Evolutionary conservation across 1,140 invertebrate species (phyloP).

Genomic region (Nymphalis io): DNA sequence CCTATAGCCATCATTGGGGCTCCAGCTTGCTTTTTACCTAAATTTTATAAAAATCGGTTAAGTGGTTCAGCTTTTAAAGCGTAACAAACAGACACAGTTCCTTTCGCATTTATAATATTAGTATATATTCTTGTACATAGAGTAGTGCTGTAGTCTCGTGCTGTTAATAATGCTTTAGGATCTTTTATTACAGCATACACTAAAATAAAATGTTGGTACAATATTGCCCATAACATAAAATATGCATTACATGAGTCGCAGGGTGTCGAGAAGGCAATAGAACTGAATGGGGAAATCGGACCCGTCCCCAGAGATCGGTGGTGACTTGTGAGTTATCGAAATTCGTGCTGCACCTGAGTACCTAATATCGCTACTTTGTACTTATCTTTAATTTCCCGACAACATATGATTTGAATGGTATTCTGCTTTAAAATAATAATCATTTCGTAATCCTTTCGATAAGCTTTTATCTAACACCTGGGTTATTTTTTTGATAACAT

Average conservation of each 20-base stretch:
- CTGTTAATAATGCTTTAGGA: neutral
- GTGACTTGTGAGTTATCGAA: slow-evolving; percentile 4
- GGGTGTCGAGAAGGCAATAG: neutral
- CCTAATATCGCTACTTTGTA: slow-evolving; percentile 6
- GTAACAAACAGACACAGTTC: too few relatives aligned
- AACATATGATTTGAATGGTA: slow-evolving; percentile 3
- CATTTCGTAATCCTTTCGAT: slow-evolving; percentile 13
- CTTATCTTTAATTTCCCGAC: neutral
- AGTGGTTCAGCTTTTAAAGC: too few relatives aligned
- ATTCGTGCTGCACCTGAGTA: slow-evolving; percentile 10
- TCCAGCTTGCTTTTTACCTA: too few relatives aligned
- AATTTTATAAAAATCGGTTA: too few relatives aligned
- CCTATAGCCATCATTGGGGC: too few relatives aligned
- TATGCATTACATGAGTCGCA: slow-evolving; percentile 11
- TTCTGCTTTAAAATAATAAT: neutral
- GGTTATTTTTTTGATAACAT: slow-evolving; percentile 57
- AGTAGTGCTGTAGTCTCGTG: too few relatives aligned
- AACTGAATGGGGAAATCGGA: neutral
- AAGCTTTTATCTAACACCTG: slow-evolving; percentile 55
- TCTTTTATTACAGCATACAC: neutral
- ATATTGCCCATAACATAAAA: slow-evolving; percentile 22
- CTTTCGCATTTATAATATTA: too few relatives aligned
- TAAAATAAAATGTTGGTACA: slow-evolving; percentile 11
- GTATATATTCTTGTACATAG: too few relatives aligned
- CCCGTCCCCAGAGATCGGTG: slow-evolving; percentile 5